Conservation (phyloP, 2,113 vertebrate species). For the Seriola quinqueradiata region DNA sequence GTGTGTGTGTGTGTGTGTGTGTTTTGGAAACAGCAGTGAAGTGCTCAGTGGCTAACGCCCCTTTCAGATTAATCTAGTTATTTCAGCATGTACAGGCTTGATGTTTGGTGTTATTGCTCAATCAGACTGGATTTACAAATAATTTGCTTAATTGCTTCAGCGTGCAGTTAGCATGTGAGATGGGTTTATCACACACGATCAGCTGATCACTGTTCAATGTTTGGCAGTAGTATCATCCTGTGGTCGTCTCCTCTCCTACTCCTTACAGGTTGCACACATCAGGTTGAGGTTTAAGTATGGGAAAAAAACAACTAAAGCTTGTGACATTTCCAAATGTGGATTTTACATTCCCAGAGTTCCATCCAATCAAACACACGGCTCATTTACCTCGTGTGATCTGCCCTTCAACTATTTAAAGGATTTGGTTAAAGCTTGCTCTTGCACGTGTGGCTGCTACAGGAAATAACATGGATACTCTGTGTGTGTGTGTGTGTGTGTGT, state of each 20-base stretch:
- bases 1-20: slow-evolving; percentile 21
- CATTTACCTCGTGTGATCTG: slow-evolving; percentile 49
- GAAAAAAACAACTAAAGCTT: background rate
- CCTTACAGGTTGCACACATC: background rate
- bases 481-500: slow-evolving; percentile 8
- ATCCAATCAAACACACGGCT: slow-evolving; percentile 54
- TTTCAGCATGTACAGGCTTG: slow-evolving; percentile 27
- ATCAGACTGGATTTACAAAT: slow-evolving; percentile 39
- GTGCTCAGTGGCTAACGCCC: slow-evolving; percentile 9
- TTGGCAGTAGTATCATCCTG: background rate
- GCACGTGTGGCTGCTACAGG: slow-evolving; percentile 30
- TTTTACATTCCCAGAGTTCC: slow-evolving; percentile 24
- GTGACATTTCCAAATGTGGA: slow-evolving; percentile 20
- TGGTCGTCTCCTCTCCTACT: background rate
- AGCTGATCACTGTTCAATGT: background rate
- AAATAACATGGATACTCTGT: background rate
- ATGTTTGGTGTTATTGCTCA: slow-evolving; percentile 5
- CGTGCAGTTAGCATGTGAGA: slow-evolving; percentile 6
- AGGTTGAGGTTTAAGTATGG: background rate
- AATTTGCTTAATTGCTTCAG: slow-evolving; percentile 4
- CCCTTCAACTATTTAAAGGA: slow-evolving; percentile 45
- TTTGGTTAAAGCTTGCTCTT: slow-evolving; percentile 28
- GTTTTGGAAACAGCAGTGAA: slow-evolving; percentile 18
- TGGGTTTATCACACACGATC: background rate
- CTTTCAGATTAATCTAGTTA: slow-evolving; percentile 38